These are phyloP conservation scores for Neosilurus hyrtlii DNA, from an alignment of 2,797 vertebrate genomes.

Conservation along the genomic window DNA sequence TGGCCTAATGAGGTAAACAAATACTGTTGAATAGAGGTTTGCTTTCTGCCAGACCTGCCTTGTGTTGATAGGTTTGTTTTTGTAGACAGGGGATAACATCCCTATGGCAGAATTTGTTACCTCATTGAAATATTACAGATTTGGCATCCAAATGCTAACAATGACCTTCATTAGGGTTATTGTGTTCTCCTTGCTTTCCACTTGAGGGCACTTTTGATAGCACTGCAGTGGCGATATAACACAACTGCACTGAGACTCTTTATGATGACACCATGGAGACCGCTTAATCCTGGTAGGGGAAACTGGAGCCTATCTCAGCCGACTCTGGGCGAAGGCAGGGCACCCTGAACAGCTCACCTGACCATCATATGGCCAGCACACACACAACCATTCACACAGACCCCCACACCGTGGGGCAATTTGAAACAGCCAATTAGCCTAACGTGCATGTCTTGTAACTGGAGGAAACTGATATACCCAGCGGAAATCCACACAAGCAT, in stretches of 20 bases:
- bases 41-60: conserved; percentile 57
- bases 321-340: too few relatives aligned
- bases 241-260: neutral
- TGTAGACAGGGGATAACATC: conserved; percentile 64
- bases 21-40: conserved; percentile 63
- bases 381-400: too few relatives aligned
- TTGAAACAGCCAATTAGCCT: too few relatives aligned
- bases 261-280: conserved; percentile 1
- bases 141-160: conserved; percentile 21
- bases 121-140: conserved; percentile 22
- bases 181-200: conserved; percentile 16
- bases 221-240: neutral
- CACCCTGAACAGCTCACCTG: too few relatives aligned
- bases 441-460: too few relatives aligned
- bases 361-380: too few relatives aligned
- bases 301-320: too few relatives aligned
- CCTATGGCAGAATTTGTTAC: conserved; percentile 18
- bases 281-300: too few relatives aligned
- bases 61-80: conserved; percentile 59
- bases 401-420: too few relatives aligned
- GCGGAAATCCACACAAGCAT: too few relatives aligned
- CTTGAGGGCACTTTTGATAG: neutral
- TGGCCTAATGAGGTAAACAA: conserved; percentile 76
- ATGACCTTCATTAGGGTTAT: conserved; percentile 33
- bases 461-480: too few relatives aligned